A percentile compares a stretch with the other conserved stretches of the same genome.
These are phyloP conservation scores for Dasypolia templi DNA, from an alignment of 2,888 invertebrate species.

Conservation along the genomic window DNA sequence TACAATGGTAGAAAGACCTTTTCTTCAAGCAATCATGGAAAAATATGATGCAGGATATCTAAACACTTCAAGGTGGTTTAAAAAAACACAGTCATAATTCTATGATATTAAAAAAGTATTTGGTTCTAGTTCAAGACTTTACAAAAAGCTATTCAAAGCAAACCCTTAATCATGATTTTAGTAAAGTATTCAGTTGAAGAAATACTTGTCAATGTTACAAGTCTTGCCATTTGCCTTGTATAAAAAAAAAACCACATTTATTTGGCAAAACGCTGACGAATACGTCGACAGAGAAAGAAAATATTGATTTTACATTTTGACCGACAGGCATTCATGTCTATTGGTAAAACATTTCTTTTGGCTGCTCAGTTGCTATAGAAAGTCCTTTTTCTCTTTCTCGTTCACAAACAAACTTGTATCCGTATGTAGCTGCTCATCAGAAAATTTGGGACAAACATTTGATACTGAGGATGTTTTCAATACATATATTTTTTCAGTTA, in stretches of 20 bases:
- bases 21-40: not conserved
- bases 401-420: not conserved
- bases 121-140: not conserved
- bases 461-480: not conserved
- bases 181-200: not conserved
- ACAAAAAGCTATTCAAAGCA: not conserved
- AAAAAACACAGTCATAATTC: not conserved
- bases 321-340: not conserved
- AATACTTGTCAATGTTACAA: not conserved
- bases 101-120: not conserved
- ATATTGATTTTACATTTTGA: slow-evolving; percentile 60
- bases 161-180: not conserved
- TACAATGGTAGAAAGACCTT: not conserved
- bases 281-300: slow-evolving; percentile 42
- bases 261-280: slow-evolving; percentile 36
- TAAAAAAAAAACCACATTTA: slow-evolving; percentile 16
- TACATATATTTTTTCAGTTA: not conserved
- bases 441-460: not conserved
- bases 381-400: not conserved
- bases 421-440: not conserved
- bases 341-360: slow-evolving; percentile 31
- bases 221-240: slow-evolving; percentile 11
- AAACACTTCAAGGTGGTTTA: not conserved
- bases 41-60: not conserved
- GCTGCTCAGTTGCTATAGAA: not conserved